Base-by-base conservation (phyloP, 2,888 invertebrate species). In the Cecidostiba fungosa region DNA sequence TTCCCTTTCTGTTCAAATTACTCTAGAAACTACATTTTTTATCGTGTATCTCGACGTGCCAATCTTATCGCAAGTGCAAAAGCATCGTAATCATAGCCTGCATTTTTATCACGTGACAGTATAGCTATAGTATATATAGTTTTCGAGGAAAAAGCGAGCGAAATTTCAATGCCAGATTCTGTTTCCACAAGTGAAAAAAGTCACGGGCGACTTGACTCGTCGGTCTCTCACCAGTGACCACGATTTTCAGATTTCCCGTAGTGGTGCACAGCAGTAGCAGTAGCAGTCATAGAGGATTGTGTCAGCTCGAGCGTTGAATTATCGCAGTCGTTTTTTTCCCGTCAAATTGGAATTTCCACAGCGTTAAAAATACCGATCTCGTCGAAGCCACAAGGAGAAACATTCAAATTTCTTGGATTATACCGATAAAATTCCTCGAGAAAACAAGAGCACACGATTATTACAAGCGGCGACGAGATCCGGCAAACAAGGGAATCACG, bases 401-500 rank as follows among this genome's bases (percentile, higher is more conserved):
- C 19, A 50, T 50, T 19, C 50, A 62, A 62, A 62, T 62, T 62
- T 62, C 23, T 62, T 26, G 23, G 23, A 62, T 6, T 62, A n/a
- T n/a, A n/a, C 23, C 23, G 23, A 62, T 23, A 12, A 62, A 62
- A 16, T 62, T 10, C 62, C 0, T 23, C 19, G 5, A 62, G 62
- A 62, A 62, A 62, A 62, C 23, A 62, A 62, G 26, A 62, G 23
- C 23, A 26, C 19, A 19, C 6, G 12, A 1, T 12, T 16, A 14
- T 47, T 47, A 47, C 10, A 54, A n/a, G 19, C 19, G 54, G 5
- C n/a, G 54, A 29, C 0, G 5, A 29, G 66, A 14, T 26, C 10
- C 5, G 66, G 66, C 29, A 26, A 66, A 66, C 66, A 66, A 66
- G 66, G 54, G 66, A 66, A 26, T 66, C 66, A 26, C 26, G 14